These are phyloP conservation scores for Hiodon alosoides DNA, from an alignment of 2,113 vertebrate genomes.

Conservation along the genomic window DNA sequence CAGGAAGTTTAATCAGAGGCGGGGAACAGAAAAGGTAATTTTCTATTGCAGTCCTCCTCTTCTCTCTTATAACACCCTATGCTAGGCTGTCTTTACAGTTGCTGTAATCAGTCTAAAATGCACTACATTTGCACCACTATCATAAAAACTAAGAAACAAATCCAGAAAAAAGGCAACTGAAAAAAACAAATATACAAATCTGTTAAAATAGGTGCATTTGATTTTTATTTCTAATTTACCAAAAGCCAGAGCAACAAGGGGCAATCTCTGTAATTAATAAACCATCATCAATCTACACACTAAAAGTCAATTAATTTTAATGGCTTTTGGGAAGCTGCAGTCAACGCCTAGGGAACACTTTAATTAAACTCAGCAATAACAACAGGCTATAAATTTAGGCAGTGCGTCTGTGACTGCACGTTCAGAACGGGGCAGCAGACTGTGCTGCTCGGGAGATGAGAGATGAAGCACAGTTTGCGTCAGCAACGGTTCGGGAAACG, in stretches of 20 bases:
- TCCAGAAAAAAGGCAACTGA: not conserved
- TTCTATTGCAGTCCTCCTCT: not conserved
- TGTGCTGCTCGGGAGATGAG: too few relatives aligned
- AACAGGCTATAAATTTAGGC: constrained; percentile 51
- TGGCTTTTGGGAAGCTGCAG: constrained; percentile 45
- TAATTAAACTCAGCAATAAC: constrained; percentile 63
- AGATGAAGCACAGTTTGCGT: too few relatives aligned
- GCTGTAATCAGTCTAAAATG: not conserved
- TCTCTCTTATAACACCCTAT: not conserved
- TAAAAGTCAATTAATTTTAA: constrained; percentile 65
- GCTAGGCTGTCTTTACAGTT: not conserved
- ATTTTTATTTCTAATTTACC: constrained; percentile 45
- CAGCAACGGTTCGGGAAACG: not conserved
- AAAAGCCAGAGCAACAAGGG: constrained; percentile 20
- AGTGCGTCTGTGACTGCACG: constrained; percentile 17
- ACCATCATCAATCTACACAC: constrained; percentile 47
- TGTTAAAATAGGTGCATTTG: constrained; percentile 19
- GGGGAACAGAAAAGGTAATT: constrained; percentile 3
- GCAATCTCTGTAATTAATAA: constrained; percentile 52
- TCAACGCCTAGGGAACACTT: constrained; percentile 51
- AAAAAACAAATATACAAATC: constrained; percentile 4
- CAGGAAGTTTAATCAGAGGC: not conserved
- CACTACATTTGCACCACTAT: not conserved
- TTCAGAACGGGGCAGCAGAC: not conserved
- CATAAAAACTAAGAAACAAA: not conserved